Base-by-base conservation (phyloP, 2,113 vertebrate species). In the Puma concolor region DNA sequence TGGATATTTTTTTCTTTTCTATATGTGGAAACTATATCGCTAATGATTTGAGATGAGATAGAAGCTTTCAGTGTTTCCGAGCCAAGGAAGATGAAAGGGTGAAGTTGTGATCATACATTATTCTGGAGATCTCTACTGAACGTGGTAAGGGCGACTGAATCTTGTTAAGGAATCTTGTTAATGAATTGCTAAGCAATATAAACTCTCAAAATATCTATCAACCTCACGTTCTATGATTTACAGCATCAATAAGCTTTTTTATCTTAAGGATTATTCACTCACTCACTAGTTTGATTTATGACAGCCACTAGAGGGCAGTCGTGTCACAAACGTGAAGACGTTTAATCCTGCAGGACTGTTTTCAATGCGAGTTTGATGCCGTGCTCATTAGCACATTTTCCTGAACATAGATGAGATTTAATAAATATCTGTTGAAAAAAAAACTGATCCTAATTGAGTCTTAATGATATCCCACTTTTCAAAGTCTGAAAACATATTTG, bases 251-350 rank as follows among this genome's bases (percentile, higher is more conserved):
- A 89, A 94, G 5, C 11, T 91, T 93, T 94, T 91, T 60, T 12
- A 79, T 44, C 13, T n/a, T 41, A 48, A 87, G 15, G 31, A 41
- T n/a, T 31, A 41, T 41, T 71, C 67, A 57, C 36, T 81, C 7
- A 17, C 25, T 29, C 50, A 36, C 6, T 1, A 33, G 3, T 48
- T 72, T 72, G 71, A 79, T 64, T 88, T 57, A 4, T 5, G 64
- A 25, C 5, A 11, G 60, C 92, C 98, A 91, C 97, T 93, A 98
- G 98, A 95, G 97, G 97, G 97, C 80, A 7, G 54, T 41, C 50
- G 3, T 0, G 14, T 83, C 88, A 79, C 96, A 95, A 96, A 95
- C 11, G 2, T 54, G 38, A 88, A 19, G 6, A 79, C 1, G 14
- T 16, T 80, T 19, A 80, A 16, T 3, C 27, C 5, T 4, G 11